These are phyloP conservation scores for Stegodyphus mimosarum DNA, from an alignment of 1,140 invertebrate species.

Conservation along the genomic window DNA sequence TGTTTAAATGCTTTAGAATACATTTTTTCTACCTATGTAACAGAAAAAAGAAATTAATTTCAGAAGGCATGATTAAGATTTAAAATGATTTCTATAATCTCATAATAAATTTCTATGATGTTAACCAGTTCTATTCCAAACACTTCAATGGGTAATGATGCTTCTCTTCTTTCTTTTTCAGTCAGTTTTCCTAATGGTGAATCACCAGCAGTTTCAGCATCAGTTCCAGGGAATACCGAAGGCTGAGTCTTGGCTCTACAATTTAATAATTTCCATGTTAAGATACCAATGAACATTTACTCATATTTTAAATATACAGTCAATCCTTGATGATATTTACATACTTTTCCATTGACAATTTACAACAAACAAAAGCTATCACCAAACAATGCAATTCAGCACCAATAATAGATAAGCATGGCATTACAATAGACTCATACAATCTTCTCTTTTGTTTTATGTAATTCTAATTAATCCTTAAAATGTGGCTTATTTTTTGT, in stretches of 20 bases:
- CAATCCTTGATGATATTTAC: not conserved
- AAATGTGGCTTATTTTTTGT: too few relatives aligned
- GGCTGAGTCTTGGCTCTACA: constrained; percentile 42
- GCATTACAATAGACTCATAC: too few relatives aligned
- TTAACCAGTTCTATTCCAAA: constrained; percentile 88
- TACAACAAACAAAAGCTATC: not conserved
- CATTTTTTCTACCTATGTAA: constrained; percentile 84
- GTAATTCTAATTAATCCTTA: too few relatives aligned
- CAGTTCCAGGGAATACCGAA: constrained; percentile 45
- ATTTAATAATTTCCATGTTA: too few relatives aligned
- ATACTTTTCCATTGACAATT: not conserved
- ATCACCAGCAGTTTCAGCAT: constrained; percentile 32
- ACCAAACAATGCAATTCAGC: too few relatives aligned
- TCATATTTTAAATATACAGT: too few relatives aligned
- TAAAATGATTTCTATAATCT: not conserved
- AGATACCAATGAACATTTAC: too few relatives aligned
- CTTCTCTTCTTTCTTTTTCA: constrained; percentile 90
- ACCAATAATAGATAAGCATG: too few relatives aligned
- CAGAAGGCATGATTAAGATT: not conserved
- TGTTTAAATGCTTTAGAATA: constrained; percentile 93
- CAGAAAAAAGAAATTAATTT: not conserved
- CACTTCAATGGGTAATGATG: constrained; percentile 87
- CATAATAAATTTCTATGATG: constrained; percentile 11
- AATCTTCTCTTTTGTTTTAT: too few relatives aligned
- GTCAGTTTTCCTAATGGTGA: constrained; percentile 67